phyloP scores from a whole-genome alignment of 2,888 invertebrate species.

The Xylophagus ater region DNA sequence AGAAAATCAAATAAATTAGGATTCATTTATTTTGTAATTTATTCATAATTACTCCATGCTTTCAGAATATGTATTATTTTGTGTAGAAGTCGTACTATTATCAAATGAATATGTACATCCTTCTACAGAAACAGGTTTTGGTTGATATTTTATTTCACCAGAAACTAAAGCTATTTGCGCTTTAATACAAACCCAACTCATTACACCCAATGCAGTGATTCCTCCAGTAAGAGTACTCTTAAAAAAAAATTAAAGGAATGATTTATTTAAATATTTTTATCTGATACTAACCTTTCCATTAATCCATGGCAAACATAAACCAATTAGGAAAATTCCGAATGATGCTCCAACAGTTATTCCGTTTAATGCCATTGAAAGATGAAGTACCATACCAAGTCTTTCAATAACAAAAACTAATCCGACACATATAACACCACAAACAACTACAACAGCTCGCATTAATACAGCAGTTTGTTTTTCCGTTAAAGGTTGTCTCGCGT shows the following conservation, averaged over 20 bases:
- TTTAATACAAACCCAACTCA: conserved; percentile 57
- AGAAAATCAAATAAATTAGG: too few relatives aligned
- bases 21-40: too few relatives aligned
- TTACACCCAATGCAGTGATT: conserved; percentile 47
- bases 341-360: too few relatives aligned
- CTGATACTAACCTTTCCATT: conserved; percentile 46
- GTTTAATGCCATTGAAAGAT: conserved; percentile 53
- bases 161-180: conserved; percentile 56
- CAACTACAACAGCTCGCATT: conserved; percentile 55
- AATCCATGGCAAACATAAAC: conserved; percentile 53
- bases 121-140: conserved; percentile 43
- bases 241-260: too few relatives aligned
- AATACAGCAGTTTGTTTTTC: conserved; percentile 45
- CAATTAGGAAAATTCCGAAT: conserved; percentile 58
- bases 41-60: too few relatives aligned
- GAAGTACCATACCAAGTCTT: conserved; percentile 57
- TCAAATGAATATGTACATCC: conserved; percentile 39
- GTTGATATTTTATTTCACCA: conserved; percentile 46
- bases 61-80: too few relatives aligned
- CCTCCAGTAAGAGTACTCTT: conserved; percentile 63
- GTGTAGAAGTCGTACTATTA: conserved; percentile 25
- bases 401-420: conserved; percentile 56
- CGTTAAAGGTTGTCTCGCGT: conserved; percentile 45
- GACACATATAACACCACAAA: conserved; percentile 54
- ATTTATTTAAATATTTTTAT: too few relatives aligned